Base-by-base conservation (phyloP, 2,797 vertebrate genomes). In the Chromobotia macracanthus region DNA sequence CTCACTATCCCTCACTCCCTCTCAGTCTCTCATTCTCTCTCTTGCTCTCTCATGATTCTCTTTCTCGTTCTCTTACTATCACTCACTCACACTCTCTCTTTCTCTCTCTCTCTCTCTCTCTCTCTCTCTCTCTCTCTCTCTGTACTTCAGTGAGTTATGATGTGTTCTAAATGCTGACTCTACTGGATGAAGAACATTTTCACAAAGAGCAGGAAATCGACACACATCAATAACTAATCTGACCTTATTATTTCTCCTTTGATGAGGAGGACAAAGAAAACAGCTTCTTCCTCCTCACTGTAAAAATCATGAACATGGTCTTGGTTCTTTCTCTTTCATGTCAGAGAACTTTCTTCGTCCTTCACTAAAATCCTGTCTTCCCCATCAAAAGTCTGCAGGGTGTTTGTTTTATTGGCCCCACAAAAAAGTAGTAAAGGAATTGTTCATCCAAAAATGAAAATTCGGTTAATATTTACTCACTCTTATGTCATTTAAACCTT, bases 221-320 rank as follows among this genome's bases (percentile, higher is more conserved):
- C 46, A 65, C 31, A 31, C 31, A 76, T 85, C 68, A 3, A 85
- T 81, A 79, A 46, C 79, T 60, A 79, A 83, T 78, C 46, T 68
- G 25, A 61, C 41, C 56, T 58, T 50, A 67, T 58, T 80, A 67
- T 38, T 79, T 60, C 38, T 60, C 5, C 58, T 79, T 48, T 83
- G 69, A 13, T 46, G 21, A 72, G 13, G 44, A 71, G 63, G 79
- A 77, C 64, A 80, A 77, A 77, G 58, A 38, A 19, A 44, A n/a
- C n/a, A n/a, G n/a, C n/a, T n/a, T n/a, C n/a, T n/a, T n/a, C n/a
- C 31, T 3, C 5, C 31, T 31, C 31, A 31, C 31, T 31, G 18
- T n/a, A n/a, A 28, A 60, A 28, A 60, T 72, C 16, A 15, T 72
- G 13, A 8, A 23, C 8, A 46, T 28, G 23, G 2, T 28, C 2